Percentiles rank a stretch among this genome's conserved stretches.
Evolutionary conservation across 1,140 invertebrate species (phyloP).

Genomic region (Archegozetes longisetosus): DNA sequence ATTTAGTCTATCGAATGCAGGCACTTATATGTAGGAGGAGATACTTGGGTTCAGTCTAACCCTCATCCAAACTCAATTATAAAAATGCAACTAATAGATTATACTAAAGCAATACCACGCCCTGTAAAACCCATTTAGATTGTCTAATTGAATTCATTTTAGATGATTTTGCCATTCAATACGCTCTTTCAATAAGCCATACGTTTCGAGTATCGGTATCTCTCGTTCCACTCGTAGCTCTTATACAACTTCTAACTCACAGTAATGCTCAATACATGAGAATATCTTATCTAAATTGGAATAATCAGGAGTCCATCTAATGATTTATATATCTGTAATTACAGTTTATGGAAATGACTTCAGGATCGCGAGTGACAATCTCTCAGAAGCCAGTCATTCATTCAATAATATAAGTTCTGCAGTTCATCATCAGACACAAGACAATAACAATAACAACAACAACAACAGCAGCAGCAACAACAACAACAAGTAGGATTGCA

Average conservation of each 20-base stretch:
- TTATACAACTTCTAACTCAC: not conserved
- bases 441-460: not conserved
- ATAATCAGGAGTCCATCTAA: not conserved
- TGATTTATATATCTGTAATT: not conserved
- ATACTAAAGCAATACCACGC: not conserved
- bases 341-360: not conserved
- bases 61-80: not conserved
- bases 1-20: not conserved
- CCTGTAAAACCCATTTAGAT: not conserved
- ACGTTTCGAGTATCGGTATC: too few relatives aligned
- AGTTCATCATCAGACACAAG: not conserved
- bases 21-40: not conserved
- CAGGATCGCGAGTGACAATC: not conserved
- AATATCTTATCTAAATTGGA: not conserved
- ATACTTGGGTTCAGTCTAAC: not conserved
- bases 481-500: not conserved
- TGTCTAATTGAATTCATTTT: not conserved
- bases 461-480: not conserved
- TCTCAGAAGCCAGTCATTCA: not conserved
- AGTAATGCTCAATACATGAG: not conserved
- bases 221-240: too few relatives aligned
- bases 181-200: too few relatives aligned
- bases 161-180: not conserved
- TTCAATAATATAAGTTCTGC: not conserved
- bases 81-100: not conserved